A percentile compares a stretch with the other conserved stretches of the same genome.
phyloP scores from a whole-genome alignment of 2,888 invertebrate genomes.

The Cenopis cana region DNA sequence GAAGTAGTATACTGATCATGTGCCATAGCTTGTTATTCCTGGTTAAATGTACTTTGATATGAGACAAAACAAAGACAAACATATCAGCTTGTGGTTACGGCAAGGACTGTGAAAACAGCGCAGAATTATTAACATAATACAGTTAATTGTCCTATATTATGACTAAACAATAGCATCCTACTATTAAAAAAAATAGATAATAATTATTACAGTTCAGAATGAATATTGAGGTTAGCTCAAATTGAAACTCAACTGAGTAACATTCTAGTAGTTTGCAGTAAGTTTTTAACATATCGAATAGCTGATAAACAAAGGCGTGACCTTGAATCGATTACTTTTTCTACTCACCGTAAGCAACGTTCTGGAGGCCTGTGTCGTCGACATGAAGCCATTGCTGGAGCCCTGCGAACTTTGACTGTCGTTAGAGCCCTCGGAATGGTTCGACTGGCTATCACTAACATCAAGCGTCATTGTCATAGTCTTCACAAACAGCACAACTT shows the following conservation, averaged over 20 bases:
- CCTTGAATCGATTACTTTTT: conserved; percentile 38
- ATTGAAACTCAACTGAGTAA: conserved; percentile 14
- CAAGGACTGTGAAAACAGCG: conserved; percentile 20
- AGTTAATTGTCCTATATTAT: conserved; percentile 13
- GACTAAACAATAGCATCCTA: neutral
- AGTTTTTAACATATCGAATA: conserved; percentile 7
- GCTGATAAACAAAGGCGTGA: conserved; percentile 17
- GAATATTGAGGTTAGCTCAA: conserved; percentile 17
- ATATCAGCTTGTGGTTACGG: conserved; percentile 29
- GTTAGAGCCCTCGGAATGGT: conserved; percentile 86
- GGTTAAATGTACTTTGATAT: conserved; percentile 5
- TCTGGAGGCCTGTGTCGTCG: conserved; percentile 69
- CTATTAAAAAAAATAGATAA: neutral
- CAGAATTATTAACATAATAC: neutral
- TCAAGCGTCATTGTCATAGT: conserved; percentile 86
- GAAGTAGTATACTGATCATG: neutral
- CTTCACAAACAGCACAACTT: conserved; percentile 55
- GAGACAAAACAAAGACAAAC: conserved; percentile 26
- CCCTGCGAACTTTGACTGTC: conserved; percentile 86
- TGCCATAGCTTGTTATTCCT: neutral
- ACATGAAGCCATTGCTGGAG: conserved; percentile 80
- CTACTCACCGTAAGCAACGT: conserved; percentile 73
- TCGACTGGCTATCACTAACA: conserved; percentile 85
- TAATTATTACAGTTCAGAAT: neutral
- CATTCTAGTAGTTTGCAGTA: neutral